Base-by-base conservation (phyloP, 2,113 vertebrate genomes). In the Cettia cetti region DNA sequence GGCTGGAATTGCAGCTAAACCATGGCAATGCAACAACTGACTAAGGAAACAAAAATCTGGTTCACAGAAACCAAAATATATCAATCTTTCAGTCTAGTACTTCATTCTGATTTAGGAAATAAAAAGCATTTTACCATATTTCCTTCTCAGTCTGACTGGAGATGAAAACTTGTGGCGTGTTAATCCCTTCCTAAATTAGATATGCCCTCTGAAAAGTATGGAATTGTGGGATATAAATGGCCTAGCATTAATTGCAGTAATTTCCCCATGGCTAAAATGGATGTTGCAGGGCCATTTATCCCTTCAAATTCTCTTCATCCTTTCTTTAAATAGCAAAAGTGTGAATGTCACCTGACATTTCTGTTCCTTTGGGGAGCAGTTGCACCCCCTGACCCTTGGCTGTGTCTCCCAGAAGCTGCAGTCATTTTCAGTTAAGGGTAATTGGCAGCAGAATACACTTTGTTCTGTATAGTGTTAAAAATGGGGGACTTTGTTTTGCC, bases 401-500 rank as follows among this genome's bases (percentile, higher is more conserved):
- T 95, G 85, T 78, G 90, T 97, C 93, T 93, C 92, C 92, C 93
- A 98, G 94, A 96, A 95, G 84, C 90, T 92, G 87, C 94, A 97
- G 94, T 66, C 95, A 96, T 97, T 97, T 97, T 95, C 90, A 96
- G 90, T 95, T 94, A 93, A 93, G 71, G 83, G 84, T 93, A 97
- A 97, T 59, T 96, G 95, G 92, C 95, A 97, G 90, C 95, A 96
- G 91, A 97, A 96, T 93, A 90, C 82, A 97, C 94, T 98, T 98
- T 97, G 90, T 97, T 97, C 97, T 96, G 74, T 39, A 92, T 13
- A 93, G 95, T 98, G 97, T 98, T 98, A 97, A 98, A 97, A 98
- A 98, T 96, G 94, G 95, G 86, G 68, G 59, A 96, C 96, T 98
- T 98, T 98, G 97, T 98, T 98, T 98, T 94, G 94, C 95, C 98